Evolutionary conservation across 1,140 invertebrate species (phyloP).

Genomic region (Drosophila sp.): DNA sequence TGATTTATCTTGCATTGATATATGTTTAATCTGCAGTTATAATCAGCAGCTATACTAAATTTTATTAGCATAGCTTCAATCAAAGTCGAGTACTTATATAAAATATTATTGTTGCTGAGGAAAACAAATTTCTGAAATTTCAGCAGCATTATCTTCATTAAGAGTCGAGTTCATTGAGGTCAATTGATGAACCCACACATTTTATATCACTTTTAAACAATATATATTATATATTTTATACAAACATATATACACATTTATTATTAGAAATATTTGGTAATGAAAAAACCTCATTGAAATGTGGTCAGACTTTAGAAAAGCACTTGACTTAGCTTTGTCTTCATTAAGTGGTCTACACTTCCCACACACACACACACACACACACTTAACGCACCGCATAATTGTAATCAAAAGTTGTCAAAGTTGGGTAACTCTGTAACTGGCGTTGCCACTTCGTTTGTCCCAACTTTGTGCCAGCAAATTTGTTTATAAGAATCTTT

Average conservation of each 20-base stretch:
- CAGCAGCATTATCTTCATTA: too few species aligned
- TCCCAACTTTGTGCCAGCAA: constrained; percentile 36
- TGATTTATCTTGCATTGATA: neutral
- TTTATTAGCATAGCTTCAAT: neutral
- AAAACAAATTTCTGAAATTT: too few species aligned
- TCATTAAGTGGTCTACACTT: neutral
- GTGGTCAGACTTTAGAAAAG: neutral
- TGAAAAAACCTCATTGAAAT: neutral
- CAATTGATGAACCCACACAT: too few species aligned
- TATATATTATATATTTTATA: too few species aligned
- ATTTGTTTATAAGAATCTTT: constrained; percentile 64
- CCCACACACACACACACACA: neutral
- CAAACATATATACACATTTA: too few species aligned
- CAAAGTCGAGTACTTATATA: neutral
- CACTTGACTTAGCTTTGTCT: constrained; percentile 2
- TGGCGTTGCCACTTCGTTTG: constrained; percentile 18
- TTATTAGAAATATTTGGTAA: neutral
- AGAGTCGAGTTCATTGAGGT: neutral
- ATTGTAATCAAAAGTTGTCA: constrained; percentile 12
- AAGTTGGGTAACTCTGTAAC: constrained; percentile 11
- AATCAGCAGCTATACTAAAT: neutral
- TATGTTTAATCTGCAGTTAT: neutral
- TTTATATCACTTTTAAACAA: too few species aligned
- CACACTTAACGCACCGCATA: neutral
- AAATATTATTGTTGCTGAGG: too few species aligned